Evolutionary conservation across 1,140 invertebrate genomes (phyloP).

Genomic region (Zaprionus gabonicus): DNA sequence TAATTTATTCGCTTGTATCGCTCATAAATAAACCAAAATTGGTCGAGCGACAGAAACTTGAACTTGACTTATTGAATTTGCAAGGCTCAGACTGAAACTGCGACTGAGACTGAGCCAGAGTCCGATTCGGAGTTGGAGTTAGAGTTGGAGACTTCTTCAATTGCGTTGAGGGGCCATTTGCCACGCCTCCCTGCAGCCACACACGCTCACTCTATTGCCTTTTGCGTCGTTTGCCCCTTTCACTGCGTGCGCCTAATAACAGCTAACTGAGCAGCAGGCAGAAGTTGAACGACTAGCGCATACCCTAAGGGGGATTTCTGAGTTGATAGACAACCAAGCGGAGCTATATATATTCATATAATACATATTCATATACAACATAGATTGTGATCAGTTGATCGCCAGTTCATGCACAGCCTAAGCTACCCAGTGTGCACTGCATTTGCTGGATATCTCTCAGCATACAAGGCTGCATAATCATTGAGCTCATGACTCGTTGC

Average conservation of each 20-base stretch:
- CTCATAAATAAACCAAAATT: slow-evolving; percentile 81
- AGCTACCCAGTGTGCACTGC: not conserved
- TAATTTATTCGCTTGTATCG: slow-evolving; percentile 79
- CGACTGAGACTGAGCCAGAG: not conserved
- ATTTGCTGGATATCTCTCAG: slow-evolving; percentile 30
- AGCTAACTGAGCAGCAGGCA: not conserved
- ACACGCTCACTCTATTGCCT: not conserved
- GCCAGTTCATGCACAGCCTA: not conserved
- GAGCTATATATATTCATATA: no score
- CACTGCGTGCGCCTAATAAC: slow-evolving; percentile 3
- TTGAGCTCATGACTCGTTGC: slow-evolving; percentile 33
- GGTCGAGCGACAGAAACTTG: slow-evolving; percentile 52
- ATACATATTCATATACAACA: no score
- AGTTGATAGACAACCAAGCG: no score
- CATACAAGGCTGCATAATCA: slow-evolving; percentile 72
- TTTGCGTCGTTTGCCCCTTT: slow-evolving; percentile 3
- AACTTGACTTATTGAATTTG: slow-evolving; percentile 78
- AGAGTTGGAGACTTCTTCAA: slow-evolving; percentile 42
- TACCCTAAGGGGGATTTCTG: not conserved
- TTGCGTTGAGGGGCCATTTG: slow-evolving; percentile 39
- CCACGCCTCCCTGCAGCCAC: not conserved
- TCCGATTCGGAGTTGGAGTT: not conserved
- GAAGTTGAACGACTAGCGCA: slow-evolving; percentile 1
- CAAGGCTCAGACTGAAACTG: slow-evolving; percentile 29
- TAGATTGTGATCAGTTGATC: not conserved